phyloP scores from a whole-genome alignment of 2,888 invertebrate species.

The Elaeidobius kamerunicus region DNA sequence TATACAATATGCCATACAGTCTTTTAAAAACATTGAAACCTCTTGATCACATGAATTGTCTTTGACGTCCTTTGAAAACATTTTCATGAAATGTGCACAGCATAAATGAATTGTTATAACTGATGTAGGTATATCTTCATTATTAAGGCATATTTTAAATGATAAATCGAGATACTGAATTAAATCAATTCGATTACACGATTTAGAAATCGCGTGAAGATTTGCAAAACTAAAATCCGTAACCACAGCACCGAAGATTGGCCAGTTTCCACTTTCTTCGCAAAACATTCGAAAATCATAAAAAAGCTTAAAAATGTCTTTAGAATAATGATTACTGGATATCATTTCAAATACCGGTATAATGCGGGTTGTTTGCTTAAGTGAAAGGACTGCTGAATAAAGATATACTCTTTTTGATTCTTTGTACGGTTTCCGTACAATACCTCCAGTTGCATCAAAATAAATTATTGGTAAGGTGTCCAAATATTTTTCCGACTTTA shows the following conservation, averaged over 20 bases:
- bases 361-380: slow-evolving; percentile 2
- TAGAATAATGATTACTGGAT: slow-evolving; percentile 15
- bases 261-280: too few species aligned
- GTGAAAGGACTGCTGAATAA: slow-evolving; percentile 12
- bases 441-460: slow-evolving; percentile 19
- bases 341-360: slow-evolving; percentile 24
- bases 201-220: background rate
- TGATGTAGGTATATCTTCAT: background rate
- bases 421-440: slow-evolving; percentile 16
- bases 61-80: slow-evolving; percentile 6
- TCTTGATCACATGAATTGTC: background rate
- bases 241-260: too few species aligned
- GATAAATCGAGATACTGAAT: slow-evolving; percentile 2
- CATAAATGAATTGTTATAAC: slow-evolving; percentile 7
- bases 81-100: slow-evolving; percentile 12
- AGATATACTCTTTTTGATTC: slow-evolving; percentile 15
- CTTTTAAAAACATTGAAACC: background rate
- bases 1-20: slow-evolving; percentile 1
- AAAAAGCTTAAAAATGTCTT: slow-evolving; percentile 18
- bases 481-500: slow-evolving; percentile 3
- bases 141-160: background rate
- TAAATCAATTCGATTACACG: slow-evolving; percentile 12
- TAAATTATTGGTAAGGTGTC: slow-evolving; percentile 5
- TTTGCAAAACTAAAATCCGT: slow-evolving; percentile 21
- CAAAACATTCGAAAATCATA: slow-evolving; percentile 13